A percentile compares a stretch with the other conserved stretches of the same genome.
Conservation (phyloP, 2,797 vertebrate species). For the Dicrostonyx torquatus region DNA sequence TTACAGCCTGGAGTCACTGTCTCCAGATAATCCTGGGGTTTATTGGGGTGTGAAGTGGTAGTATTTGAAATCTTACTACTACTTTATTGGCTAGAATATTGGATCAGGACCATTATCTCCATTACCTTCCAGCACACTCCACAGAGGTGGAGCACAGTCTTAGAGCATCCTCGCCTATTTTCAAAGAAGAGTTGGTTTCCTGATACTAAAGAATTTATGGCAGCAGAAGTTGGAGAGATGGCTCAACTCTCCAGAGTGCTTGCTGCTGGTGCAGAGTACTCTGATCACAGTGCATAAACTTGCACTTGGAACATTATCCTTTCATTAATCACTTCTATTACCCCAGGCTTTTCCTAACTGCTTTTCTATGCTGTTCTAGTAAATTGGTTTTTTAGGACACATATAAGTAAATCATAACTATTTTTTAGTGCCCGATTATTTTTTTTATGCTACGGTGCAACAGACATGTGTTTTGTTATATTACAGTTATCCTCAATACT, state of each 20-base stretch:
- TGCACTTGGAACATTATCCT: neutral
- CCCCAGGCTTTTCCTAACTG: neutral
- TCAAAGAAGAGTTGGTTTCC: neutral
- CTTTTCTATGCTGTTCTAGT: neutral
- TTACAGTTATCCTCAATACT: neutral
- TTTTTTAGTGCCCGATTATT: neutral
- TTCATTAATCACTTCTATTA: neutral
- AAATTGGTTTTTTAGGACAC: neutral
- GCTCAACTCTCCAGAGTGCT: neutral
- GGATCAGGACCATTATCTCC: neutral
- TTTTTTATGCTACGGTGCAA: neutral
- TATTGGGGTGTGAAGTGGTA: neutral
- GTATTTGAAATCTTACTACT: neutral
- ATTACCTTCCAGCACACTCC: slow-evolving; percentile 3
- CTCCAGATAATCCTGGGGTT: neutral
- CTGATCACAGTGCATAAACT: neutral
- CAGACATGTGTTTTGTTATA: neutral
- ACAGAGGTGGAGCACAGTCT: neutral
- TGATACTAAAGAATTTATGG: neutral
- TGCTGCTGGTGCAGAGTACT: neutral
- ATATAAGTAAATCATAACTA: neutral
- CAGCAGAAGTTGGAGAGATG: neutral
- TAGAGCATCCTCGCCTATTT: neutral
- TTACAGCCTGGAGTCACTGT: neutral
- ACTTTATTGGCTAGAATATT: neutral